Percentiles rank a stretch among this genome's conserved stretches.
Evolutionary conservation across 2,113 vertebrate species (phyloP).

Genomic region (Eclectus roratus): DNA sequence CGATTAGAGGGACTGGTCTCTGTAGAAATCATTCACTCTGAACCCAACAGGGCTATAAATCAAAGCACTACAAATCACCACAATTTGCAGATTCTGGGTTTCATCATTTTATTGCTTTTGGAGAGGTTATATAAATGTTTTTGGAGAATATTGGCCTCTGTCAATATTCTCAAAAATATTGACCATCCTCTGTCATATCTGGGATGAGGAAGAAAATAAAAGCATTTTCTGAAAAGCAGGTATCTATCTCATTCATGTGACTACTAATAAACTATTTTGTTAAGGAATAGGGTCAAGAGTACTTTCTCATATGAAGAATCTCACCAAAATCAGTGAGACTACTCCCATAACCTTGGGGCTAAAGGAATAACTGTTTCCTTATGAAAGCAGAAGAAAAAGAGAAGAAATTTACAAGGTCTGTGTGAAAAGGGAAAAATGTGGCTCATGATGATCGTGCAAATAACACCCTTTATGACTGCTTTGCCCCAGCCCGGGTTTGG

Average conservation of each 20-base stretch:
- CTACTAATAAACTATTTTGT: background rate
- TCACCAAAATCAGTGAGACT: background rate
- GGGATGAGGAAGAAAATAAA: background rate
- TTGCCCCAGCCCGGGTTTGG: background rate
- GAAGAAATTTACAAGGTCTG: background rate
- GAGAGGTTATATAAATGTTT: background rate
- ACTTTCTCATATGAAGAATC: background rate
- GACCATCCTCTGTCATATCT: background rate
- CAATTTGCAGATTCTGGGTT: conserved; percentile 40
- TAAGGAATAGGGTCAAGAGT: background rate
- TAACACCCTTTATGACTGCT: background rate
- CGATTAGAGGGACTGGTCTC: conserved; percentile 66
- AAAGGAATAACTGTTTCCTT: background rate
- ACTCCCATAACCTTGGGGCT: background rate
- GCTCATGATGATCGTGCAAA: accelerated
- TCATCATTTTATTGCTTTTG: conserved; percentile 53
- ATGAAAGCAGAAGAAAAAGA: background rate
- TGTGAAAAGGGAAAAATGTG: background rate
- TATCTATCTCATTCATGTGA: background rate
- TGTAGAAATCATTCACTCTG: conserved; percentile 62
- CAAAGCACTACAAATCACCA: conserved; percentile 58
- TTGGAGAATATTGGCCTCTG: background rate
- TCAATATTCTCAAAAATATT: background rate
- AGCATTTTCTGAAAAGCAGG: background rate
- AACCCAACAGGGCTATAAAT: conserved; percentile 62